Evolutionary conservation across 2,888 invertebrate species (phyloP).

Genomic region (Caenorhabditis sp.): DNA sequence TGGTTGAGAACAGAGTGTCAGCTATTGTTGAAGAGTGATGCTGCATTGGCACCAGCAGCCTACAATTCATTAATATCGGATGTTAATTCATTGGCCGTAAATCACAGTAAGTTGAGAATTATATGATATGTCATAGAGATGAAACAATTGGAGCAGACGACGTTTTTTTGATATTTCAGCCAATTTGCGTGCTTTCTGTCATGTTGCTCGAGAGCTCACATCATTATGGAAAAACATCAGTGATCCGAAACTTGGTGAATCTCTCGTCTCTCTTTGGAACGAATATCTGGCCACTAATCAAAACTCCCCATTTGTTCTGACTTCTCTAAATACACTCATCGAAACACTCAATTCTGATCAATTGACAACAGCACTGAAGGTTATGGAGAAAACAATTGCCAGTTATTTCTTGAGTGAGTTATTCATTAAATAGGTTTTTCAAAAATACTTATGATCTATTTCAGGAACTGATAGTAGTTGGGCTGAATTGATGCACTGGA

Average conservation of each 20-base stretch:
- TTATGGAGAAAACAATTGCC: constrained; percentile 57
- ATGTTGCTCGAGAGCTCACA: constrained; percentile 59
- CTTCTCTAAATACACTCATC: constrained; percentile 44
- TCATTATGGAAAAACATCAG: constrained; percentile 58
- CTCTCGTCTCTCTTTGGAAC: constrained; percentile 48
- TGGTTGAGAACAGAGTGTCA: constrained; percentile 57
- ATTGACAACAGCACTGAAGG: constrained; percentile 51
- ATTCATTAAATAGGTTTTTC: neutral
- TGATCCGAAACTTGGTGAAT: constrained; percentile 52
- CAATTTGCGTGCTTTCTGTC: constrained; percentile 43
- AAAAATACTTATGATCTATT: constrained; percentile 2
- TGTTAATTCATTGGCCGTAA: constrained; percentile 37
- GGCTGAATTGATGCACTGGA: constrained; percentile 50
- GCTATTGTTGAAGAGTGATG: constrained; percentile 46
- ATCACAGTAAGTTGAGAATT: constrained; percentile 43
- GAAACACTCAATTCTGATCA: constrained; percentile 54
- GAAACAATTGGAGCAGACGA: neutral
- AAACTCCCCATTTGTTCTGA: constrained; percentile 46
- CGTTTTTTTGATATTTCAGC: constrained; percentile 34
- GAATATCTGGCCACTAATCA: constrained; percentile 45
- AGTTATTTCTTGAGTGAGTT: constrained; percentile 62
- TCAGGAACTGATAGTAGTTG: constrained; percentile 50
- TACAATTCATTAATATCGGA: constrained; percentile 54
- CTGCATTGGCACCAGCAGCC: constrained; percentile 29
- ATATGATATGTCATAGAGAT: too few relatives aligned